Evolutionary conservation across 2,888 invertebrate species (phyloP).

Genomic region (Conchocele bisecta): DNA sequence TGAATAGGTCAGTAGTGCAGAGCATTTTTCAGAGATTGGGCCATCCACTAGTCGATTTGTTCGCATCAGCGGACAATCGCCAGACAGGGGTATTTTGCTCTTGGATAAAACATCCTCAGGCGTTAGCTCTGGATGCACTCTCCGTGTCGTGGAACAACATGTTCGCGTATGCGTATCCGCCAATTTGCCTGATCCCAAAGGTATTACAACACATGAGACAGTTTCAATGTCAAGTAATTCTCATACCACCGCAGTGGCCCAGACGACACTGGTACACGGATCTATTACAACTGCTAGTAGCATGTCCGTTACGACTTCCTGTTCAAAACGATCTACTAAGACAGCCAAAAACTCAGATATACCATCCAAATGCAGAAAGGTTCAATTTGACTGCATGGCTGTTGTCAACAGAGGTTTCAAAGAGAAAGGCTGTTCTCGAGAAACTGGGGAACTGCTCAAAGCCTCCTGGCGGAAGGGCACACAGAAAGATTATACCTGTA

Average conservation of each 20-base stretch:
- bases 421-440: constrained; percentile 27
- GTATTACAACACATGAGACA: constrained; percentile 4
- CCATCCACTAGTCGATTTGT: constrained; percentile 24
- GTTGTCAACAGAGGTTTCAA: constrained; percentile 19
- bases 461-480: constrained; percentile 37
- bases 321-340: constrained; percentile 8
- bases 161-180: constrained; percentile 40
- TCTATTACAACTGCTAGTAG: constrained; percentile 21
- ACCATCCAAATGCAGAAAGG: constrained; percentile 15
- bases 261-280: constrained; percentile 17
- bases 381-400: constrained; percentile 28
- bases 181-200: constrained; percentile 1
- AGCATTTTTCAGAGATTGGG: constrained; percentile 17
- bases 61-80: constrained; percentile 29
- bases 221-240: constrained; percentile 13
- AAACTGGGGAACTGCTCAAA: constrained; percentile 32
- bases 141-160: neutral
- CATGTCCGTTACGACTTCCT: constrained; percentile 17
- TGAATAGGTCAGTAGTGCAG: constrained; percentile 8
- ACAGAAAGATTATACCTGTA: constrained; percentile 25
- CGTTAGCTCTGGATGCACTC: constrained; percentile 20
- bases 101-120: constrained; percentile 9
- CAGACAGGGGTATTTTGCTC: constrained; percentile 21
- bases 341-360: constrained; percentile 21
- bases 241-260: constrained; percentile 27